Percentiles rank a stretch among this genome's conserved stretches.
Evolutionary conservation across 2,113 vertebrate species (phyloP).

Genomic region (Mixornis gularis): DNA sequence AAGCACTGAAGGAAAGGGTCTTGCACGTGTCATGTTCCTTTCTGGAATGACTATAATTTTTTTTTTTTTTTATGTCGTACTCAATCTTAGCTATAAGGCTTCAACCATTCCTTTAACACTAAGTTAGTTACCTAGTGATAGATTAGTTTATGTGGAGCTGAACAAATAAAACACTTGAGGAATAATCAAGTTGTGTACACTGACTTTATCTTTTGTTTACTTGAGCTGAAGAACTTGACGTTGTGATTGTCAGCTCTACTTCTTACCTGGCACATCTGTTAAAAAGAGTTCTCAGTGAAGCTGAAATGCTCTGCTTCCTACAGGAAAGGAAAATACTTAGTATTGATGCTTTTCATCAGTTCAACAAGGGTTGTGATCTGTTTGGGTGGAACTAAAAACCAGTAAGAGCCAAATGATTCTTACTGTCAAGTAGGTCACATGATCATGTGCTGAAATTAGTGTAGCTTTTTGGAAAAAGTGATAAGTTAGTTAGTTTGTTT

Average conservation of each 20-base stretch:
- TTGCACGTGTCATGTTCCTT: not conserved
- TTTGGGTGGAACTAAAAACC: not conserved
- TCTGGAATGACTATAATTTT: accelerated
- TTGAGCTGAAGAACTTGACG: not conserved
- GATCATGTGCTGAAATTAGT: not conserved
- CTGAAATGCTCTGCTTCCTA: not conserved
- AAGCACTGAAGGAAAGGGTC: not conserved
- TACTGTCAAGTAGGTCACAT: not conserved
- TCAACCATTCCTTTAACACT: not conserved
- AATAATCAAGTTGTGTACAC: not conserved
- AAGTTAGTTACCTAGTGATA: not conserved
- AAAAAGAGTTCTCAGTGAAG: not conserved
- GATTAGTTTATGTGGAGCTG: not conserved
- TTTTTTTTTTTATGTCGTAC: not conserved
- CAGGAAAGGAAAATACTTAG: not conserved
- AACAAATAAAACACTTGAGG: not conserved
- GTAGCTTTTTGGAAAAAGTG: not conserved
- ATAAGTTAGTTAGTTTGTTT: not conserved
- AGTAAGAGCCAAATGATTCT: not conserved
- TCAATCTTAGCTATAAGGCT: not conserved
- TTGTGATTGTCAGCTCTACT: not conserved
- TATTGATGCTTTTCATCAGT: not conserved
- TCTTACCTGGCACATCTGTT: not conserved
- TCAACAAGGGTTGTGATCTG: not conserved
- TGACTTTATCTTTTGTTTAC: not conserved